Percentiles rank a stretch among this genome's conserved stretches.
Conservation (phyloP, 1,140 invertebrate genomes). For the Nephotettix cincticeps region DNA sequence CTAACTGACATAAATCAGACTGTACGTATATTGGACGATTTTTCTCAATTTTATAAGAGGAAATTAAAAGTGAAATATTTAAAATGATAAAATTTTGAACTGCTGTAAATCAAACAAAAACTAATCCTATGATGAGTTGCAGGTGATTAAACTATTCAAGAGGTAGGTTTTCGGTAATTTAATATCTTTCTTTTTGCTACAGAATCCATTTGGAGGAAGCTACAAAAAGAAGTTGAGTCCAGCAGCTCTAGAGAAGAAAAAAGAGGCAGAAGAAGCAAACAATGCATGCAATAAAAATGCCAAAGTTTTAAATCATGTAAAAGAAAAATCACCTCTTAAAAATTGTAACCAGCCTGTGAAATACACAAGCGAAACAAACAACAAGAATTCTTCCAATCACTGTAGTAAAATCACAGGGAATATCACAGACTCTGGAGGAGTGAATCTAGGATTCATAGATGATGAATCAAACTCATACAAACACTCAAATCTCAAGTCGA, state of each 20-base stretch:
- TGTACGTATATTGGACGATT: too few species aligned
- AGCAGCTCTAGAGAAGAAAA: constrained; percentile 12
- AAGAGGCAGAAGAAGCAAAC: constrained; percentile 20
- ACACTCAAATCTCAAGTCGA: background rate
- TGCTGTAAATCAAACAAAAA: too few species aligned
- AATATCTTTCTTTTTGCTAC: background rate
- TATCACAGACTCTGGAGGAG: constrained; percentile 10
- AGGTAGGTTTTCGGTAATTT: too few species aligned
- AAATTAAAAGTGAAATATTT: too few species aligned
- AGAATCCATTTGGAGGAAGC: background rate
- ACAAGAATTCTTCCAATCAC: constrained; percentile 10
- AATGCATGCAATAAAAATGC: background rate
- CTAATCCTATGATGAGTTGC: too few species aligned
- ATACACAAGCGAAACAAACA: constrained; percentile 5
- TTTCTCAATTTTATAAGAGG: too few species aligned
- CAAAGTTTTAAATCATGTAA: constrained; percentile 6
- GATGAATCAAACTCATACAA: constrained; percentile 8
- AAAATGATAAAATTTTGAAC: too few species aligned
- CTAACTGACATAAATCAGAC: too few species aligned
- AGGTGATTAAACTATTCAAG: too few species aligned
- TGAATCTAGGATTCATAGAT: constrained; percentile 22
- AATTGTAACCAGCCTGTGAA: background rate
- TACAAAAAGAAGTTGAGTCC: background rate
- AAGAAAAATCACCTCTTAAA: constrained; percentile 21
- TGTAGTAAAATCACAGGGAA: constrained; percentile 6